Evolutionary conservation across 37 sponge, comb jelly and placozoan genomes (phyloP), one percentile per base, ranked within the genome.

Genomic region (Amphimedon queenslandica): DNA sequence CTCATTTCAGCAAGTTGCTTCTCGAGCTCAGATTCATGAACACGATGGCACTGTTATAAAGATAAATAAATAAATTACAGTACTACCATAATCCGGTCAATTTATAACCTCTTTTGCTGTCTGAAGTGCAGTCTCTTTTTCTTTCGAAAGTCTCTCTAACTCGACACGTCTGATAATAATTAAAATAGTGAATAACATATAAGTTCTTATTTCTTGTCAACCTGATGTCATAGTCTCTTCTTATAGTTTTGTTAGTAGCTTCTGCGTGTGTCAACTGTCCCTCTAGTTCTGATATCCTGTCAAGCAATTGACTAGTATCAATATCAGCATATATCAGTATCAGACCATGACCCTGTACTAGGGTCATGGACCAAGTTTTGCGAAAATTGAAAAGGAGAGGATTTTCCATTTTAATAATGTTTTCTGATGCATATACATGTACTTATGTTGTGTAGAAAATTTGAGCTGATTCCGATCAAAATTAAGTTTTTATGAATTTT

Each of bases 61-160:
- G 24, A 70, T n/a, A 25, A 60, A 60, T 6, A 60, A 60, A 11
- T 60, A 60, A n/a, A 60, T n/a, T n/a, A 5, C 27, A 47, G 13
- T 13, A 47, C 53, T 47, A 18, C n/a, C 53, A 47, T 13, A 47
- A 47, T 47, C 53, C 53, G 13, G 13, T 13, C 8, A 25, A 60
- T 60, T n/a, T 60, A 60, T n/a, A 25, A 80, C 80, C 58, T 81
- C 81, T 73, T 55, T 81, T 11, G 67, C 31, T 18, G 60, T 32
- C 58, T 55, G 36, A 4, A 81, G 32, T 27, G 18, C 30, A 4
- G 20, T 41, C 28, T 72, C 74, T 51, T 73, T 73, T 67, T 81
- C 81, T 36, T 67, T 60, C 24, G 27, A 13, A 25, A n/a, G 27
- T 60, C 61, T 60, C 28, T 60, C 61, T n/a, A 60, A n/a, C 5